Evolutionary conservation across 2,797 vertebrate genomes (phyloP).

Genomic region (Helicolenus hilgendorfi): DNA sequence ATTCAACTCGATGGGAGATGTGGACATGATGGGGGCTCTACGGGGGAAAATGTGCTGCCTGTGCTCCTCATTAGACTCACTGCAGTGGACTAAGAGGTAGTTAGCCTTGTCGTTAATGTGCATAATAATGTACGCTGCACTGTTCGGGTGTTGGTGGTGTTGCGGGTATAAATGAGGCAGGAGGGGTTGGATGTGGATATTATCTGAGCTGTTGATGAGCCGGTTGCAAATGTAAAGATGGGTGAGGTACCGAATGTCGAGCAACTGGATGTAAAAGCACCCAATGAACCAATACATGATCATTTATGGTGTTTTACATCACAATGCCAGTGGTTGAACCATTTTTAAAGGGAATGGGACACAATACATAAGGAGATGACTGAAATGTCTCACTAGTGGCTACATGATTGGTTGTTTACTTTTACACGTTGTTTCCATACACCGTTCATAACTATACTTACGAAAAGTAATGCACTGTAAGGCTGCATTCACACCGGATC

Average conservation of each 20-base stretch:
- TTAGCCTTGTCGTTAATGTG: conserved; percentile 44
- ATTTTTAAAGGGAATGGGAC: background rate
- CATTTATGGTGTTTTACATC: background rate
- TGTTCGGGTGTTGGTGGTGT: background rate
- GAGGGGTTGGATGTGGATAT: background rate
- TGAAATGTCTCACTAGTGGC: background rate
- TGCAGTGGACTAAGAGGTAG: conserved; percentile 56
- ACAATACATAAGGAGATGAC: background rate
- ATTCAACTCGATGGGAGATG: conserved; percentile 10
- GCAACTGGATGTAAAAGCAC: background rate
- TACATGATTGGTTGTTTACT: background rate
- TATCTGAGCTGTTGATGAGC: background rate
- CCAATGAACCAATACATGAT: background rate
- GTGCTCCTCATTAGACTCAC: conserved; percentile 53
- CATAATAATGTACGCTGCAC: background rate
- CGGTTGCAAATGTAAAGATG: background rate
- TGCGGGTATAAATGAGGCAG: background rate
- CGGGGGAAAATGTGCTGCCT: conserved; percentile 8
- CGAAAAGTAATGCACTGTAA: background rate
- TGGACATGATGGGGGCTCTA: conserved; percentile 20
- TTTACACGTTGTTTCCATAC: background rate
- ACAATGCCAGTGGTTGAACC: background rate
- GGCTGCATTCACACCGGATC: no score
- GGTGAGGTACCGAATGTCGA: background rate
- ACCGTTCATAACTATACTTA: background rate